A percentile compares a stretch with the other conserved stretches of the same genome.
Evolutionary conservation across 2,113 vertebrate species (phyloP).

Genomic region (Himantopus leucocephalus): DNA sequence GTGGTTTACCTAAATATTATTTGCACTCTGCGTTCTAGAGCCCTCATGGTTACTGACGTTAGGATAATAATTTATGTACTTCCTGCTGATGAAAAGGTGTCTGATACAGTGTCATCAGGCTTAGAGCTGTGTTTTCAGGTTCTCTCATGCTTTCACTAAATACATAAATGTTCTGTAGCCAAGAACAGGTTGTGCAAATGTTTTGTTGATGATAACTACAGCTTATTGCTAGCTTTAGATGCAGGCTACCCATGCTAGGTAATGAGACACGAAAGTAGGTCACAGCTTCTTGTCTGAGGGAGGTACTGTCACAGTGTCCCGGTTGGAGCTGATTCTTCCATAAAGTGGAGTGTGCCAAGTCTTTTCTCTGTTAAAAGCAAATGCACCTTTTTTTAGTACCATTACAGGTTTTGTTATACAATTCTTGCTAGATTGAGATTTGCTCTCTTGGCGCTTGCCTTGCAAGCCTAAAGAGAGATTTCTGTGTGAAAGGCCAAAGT

Average conservation of each 20-base stretch:
- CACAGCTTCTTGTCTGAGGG: not conserved
- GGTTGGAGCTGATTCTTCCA: not conserved
- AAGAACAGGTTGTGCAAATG: not conserved
- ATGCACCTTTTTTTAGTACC: not conserved
- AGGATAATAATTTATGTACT: not conserved
- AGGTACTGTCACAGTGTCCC: not conserved
- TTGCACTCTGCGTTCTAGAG: not conserved
- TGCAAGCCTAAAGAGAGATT: too few species aligned
- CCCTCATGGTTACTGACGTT: not conserved
- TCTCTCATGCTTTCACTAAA: not conserved
- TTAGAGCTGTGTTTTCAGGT: not conserved
- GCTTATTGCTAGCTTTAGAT: not conserved
- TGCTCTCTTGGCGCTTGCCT: too few species aligned
- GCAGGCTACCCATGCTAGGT: not conserved
- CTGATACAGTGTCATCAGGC: not conserved
- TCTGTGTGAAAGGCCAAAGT: not conserved
- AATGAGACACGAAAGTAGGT: accelerated
- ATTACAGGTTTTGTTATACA: too few species aligned
- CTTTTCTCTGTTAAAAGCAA: not conserved
- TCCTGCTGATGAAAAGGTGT: not conserved
- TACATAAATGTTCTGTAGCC: not conserved
- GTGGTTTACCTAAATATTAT: not conserved
- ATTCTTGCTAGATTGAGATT: too few species aligned
- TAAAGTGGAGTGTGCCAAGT: not conserved
- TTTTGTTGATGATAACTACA: not conserved